These are phyloP conservation scores for Tinamus major DNA, from an alignment of 2,797 vertebrate genomes.

Conservation along the genomic window DNA sequence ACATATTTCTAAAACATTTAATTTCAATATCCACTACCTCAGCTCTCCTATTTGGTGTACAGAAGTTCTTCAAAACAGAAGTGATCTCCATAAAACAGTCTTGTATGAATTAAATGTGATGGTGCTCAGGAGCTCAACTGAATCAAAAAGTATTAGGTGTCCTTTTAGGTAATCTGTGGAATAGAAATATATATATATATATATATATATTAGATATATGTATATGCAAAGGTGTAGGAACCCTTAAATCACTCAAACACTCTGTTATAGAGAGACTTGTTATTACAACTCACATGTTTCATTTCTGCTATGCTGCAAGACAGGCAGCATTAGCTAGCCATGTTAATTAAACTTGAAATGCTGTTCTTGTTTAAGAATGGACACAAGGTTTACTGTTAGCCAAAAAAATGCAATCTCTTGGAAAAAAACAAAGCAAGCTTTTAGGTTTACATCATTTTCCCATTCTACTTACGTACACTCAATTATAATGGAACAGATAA, in stretches of 20 bases:
- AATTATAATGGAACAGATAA: background rate
- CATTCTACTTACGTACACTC: background rate
- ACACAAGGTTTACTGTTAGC: background rate
- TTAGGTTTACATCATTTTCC: background rate
- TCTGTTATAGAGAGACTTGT: background rate
- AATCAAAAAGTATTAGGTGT: background rate
- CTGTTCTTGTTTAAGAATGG: background rate
- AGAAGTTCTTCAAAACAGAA: conserved; percentile 30
- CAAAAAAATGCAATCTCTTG: background rate
- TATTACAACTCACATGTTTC: background rate
- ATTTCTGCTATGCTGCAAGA: background rate
- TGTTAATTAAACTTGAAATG: background rate
- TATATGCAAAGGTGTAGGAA: background rate
- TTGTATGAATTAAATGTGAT: background rate
- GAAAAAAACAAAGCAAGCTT: background rate
- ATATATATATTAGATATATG: background rate
- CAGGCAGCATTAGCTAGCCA: fast-evolving
- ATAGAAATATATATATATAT: background rate
- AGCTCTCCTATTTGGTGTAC: background rate
- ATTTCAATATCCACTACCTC: conserved; percentile 62
- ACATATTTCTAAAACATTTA: background rate
- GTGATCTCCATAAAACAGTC: conserved; percentile 10
- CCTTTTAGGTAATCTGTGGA: conserved; percentile 38
- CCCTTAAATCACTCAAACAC: background rate
- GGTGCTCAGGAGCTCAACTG: background rate